These are phyloP conservation scores for Sipha flava DNA, from an alignment of 1,140 invertebrate species.

Conservation along the genomic window DNA sequence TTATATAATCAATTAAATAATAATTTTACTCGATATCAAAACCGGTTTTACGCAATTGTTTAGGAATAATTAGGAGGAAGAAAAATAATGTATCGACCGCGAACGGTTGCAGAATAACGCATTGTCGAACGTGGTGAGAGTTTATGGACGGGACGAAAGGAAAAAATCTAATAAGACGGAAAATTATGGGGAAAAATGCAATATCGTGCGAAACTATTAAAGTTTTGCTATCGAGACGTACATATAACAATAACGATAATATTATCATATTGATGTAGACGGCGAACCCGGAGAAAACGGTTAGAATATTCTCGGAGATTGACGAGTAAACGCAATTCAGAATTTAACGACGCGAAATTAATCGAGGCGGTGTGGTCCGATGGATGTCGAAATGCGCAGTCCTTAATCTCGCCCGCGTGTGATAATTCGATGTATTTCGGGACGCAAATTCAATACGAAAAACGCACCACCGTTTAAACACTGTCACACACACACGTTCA, in stretches of 20 bases:
- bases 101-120: neutral
- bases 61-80: no score
- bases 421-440: neutral
- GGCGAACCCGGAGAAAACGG: neutral
- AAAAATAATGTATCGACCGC: conserved; percentile 1
- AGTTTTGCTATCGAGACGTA: neutral
- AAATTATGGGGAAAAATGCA: neutral
- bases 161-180: no score
- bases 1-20: no score
- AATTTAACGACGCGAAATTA: conserved; percentile 10
- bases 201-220: conserved; percentile 1
- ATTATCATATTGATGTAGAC: neutral
- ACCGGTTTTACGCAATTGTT: no score
- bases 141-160: neutral
- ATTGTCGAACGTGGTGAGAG: neutral
- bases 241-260: neutral
- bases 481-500: no score
- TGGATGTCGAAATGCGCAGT: neutral
- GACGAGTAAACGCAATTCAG: neutral
- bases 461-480: no score
- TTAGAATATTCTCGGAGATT: neutral
- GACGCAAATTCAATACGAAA: no score
- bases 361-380: neutral
- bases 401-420: neutral
- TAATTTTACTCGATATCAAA: no score